Evolutionary conservation across 2,888 invertebrate species (phyloP).

Genomic region (Orchestes rusci): DNA sequence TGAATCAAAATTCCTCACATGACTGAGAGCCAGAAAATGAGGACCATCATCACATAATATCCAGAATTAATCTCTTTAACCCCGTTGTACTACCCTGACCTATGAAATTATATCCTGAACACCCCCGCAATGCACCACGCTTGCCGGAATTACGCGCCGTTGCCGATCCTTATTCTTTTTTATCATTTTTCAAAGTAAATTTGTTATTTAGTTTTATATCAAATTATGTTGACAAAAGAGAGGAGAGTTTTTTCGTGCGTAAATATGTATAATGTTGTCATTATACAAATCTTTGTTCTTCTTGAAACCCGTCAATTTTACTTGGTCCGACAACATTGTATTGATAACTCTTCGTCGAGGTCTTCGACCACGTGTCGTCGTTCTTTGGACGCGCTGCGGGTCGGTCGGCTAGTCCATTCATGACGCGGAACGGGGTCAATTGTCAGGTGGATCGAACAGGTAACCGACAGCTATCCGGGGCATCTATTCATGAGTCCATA

Average conservation of each 20-base stretch:
- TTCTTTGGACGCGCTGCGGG: slow-evolving; percentile 12
- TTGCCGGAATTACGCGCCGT: background rate
- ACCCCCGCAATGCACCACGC: slow-evolving; percentile 44
- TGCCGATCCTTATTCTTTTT: slow-evolving; percentile 5
- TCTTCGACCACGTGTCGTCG: slow-evolving; percentile 24
- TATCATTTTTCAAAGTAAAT: background rate
- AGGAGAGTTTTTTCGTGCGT: no score
- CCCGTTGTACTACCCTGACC: no score
- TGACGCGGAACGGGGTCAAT: slow-evolving; percentile 33
- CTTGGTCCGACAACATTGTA: no score
- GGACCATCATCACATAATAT: no score
- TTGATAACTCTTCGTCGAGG: slow-evolving; percentile 13
- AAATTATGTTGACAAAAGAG: background rate
- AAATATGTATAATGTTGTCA: no score
- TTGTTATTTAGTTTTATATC: background rate
- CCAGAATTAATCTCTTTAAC: no score
- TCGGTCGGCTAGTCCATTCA: slow-evolving; percentile 17
- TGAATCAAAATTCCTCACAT: no score
- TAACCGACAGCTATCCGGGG: slow-evolving; percentile 19
- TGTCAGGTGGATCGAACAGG: slow-evolving; percentile 33
- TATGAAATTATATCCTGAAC: no score
- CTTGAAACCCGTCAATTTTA: no score
- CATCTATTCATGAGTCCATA: slow-evolving; percentile 12
- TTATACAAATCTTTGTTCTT: no score
- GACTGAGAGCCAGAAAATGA: no score